phyloP scores from a whole-genome alignment of 2,113 vertebrate species.

The Larimichthys polyactis region DNA sequence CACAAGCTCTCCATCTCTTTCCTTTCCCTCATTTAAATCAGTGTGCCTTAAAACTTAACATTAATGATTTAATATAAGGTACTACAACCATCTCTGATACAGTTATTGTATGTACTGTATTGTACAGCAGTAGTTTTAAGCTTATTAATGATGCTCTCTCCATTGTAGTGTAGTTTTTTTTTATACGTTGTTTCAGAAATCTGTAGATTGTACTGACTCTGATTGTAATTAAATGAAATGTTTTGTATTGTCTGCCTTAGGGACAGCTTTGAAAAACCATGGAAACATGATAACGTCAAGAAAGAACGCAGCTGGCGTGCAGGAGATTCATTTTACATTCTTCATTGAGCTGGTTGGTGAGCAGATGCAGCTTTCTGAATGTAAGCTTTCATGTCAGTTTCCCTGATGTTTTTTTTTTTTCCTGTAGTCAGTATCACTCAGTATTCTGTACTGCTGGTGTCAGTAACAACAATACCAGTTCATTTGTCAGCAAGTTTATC shows the following conservation, averaged over 20 bases:
- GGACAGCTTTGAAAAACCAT: accelerated
- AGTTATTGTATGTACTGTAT: background rate
- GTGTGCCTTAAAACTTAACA: background rate
- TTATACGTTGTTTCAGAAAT: background rate
- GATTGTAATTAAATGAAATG: background rate
- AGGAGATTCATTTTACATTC: background rate
- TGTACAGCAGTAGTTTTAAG: background rate
- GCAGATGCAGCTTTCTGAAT: too few relatives aligned
- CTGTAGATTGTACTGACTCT: background rate
- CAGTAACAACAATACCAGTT: background rate
- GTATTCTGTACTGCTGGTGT: too few relatives aligned
- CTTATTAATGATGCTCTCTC: background rate
- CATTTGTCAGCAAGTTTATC: too few relatives aligned
- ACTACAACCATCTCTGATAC: background rate
- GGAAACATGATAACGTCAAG: background rate
- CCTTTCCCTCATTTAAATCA: too few relatives aligned
- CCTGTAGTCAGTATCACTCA: too few relatives aligned
- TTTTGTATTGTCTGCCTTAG: constrained; percentile 19
- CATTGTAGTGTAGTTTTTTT: background rate
- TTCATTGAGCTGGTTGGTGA: too few relatives aligned
- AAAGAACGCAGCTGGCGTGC: too few relatives aligned
- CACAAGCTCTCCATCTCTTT: too few relatives aligned
- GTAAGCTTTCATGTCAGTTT: too few relatives aligned
- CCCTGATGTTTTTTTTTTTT: too few relatives aligned
- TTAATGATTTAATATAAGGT: background rate